Base-by-base conservation (phyloP, 2,113 vertebrate genomes). In the Pseudorhombus dupliciocellatus region DNA sequence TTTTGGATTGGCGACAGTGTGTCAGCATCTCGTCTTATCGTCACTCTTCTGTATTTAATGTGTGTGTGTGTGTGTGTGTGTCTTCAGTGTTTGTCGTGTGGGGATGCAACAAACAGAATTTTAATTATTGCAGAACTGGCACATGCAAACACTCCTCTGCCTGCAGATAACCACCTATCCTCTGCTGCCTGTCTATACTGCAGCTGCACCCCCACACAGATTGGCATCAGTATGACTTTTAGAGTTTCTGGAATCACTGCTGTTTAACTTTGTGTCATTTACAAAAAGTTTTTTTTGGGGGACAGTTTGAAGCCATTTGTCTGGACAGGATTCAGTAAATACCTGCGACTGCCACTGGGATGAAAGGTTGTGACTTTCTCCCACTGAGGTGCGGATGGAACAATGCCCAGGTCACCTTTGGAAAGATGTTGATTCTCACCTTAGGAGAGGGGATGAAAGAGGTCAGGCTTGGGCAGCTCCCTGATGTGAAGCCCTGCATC, bases 1-100 rank as follows among this genome's bases (percentile, higher is more conserved):
- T 86, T 82, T 87, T 89, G 84, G 87, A 88, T 83, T 78, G 84
- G 71, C 74, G 7, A 80, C 80, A 78, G 76, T 57, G 63, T 86
- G 80, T 80, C 58, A 74, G 57, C 60, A 31, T 82, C 77, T 75
- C 73, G 66, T 84, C 79, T 79, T 73, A 64, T 80, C 76, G 58
- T 74, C 77, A 21, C 72, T 78, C 70, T 66, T 72, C 77, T 77
- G 61, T 75, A 70, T 85, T 71, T 74, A 58, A 44, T 50, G 62
- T 44, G 21, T 59, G 55, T 62, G 50, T 81, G 48, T 57, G 30
- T 59, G 50, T 37, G 28, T 70, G 60, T 84, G 57, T 11, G 34
- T 37, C 34, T 37, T 37, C 34, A 37, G 34, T 37, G 34, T 37
- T 37, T 37, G 34, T 37, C 34, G 42, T 77, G 72, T 57, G 1